phyloP scores from a whole-genome alignment of 2,113 vertebrate genomes.

The human (Homo sapiens) region DNA sequence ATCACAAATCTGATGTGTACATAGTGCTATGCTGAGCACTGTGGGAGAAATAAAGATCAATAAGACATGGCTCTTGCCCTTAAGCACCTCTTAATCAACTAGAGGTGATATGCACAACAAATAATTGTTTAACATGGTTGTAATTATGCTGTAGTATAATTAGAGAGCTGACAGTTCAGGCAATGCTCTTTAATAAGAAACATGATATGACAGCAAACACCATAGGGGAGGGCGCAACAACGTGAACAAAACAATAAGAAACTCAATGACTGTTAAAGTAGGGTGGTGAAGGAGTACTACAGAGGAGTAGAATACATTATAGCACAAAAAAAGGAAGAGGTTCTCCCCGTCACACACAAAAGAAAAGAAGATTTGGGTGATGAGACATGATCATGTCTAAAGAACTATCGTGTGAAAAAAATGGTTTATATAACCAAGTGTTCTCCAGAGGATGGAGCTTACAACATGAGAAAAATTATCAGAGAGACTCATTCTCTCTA shows the following conservation, averaged over 20 bases:
- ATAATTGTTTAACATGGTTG: conserved; percentile 56
- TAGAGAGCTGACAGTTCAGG: conserved; percentile 44
- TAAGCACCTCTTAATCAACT: conserved; percentile 43
- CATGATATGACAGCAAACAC: conserved; percentile 32
- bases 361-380: background rate
- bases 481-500: background rate
- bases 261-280: conserved; percentile 24
- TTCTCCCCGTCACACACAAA: background rate
- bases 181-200: conserved; percentile 43
- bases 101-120: conserved; percentile 38
- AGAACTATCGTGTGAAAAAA: background rate
- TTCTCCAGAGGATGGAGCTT: background rate
- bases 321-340: background rate
- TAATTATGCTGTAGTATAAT: conserved; percentile 61
- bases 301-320: background rate
- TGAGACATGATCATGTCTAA: background rate
- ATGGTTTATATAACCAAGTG: background rate
- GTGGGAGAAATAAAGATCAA: conserved; percentile 2
- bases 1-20: background rate
- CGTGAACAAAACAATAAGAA: conserved; percentile 16
- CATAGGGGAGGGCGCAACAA: background rate
- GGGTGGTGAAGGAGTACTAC: background rate
- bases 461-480: background rate
- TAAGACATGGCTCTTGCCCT: background rate
- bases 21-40: background rate